Percentiles rank a stretch among this genome's conserved stretches.
phyloP scores from a whole-genome alignment of 2,888 invertebrate species.

The Acrocera orbiculus region DNA sequence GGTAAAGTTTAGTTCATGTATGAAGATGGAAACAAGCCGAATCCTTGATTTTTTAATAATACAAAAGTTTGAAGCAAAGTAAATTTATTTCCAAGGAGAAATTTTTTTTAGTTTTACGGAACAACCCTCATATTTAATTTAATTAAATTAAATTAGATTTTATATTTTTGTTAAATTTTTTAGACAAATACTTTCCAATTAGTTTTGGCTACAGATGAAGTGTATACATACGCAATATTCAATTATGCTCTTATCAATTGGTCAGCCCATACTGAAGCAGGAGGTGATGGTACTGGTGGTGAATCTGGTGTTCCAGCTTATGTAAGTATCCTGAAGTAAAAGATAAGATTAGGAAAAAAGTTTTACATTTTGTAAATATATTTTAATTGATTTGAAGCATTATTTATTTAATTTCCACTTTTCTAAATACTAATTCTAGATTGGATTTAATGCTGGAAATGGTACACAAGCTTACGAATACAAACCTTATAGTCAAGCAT shows the following conservation, averaged over 20 bases:
- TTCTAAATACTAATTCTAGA: conserved; percentile 33
- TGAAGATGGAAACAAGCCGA: no score
- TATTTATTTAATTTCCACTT: neutral
- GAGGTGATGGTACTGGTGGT: conserved; percentile 71
- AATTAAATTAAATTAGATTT: conserved; percentile 1
- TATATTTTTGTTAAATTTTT: conserved; percentile 2
- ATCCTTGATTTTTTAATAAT: no score
- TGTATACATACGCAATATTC: conserved; percentile 85
- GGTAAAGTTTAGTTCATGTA: no score
- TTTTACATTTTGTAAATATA: no score
- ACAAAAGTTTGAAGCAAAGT: conserved; percentile 3
- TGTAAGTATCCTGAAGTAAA: conserved; percentile 37
- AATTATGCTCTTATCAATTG: conserved; percentile 85
- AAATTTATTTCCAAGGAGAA: conserved; percentile 5
- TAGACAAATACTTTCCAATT: conserved; percentile 93
- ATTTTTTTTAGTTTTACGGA: neutral
- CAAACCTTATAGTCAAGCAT: conserved; percentile 73
- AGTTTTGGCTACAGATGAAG: conserved; percentile 82
- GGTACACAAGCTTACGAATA: conserved; percentile 81
- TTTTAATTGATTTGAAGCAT: neutral
- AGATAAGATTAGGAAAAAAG: neutral
- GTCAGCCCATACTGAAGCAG: conserved; percentile 81
- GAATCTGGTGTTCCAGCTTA: conserved; percentile 76
- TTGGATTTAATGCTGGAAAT: conserved; percentile 94
- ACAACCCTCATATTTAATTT: neutral